Conservation (phyloP, 2,888 invertebrate genomes). For the Hyposoter didymator region DNA sequence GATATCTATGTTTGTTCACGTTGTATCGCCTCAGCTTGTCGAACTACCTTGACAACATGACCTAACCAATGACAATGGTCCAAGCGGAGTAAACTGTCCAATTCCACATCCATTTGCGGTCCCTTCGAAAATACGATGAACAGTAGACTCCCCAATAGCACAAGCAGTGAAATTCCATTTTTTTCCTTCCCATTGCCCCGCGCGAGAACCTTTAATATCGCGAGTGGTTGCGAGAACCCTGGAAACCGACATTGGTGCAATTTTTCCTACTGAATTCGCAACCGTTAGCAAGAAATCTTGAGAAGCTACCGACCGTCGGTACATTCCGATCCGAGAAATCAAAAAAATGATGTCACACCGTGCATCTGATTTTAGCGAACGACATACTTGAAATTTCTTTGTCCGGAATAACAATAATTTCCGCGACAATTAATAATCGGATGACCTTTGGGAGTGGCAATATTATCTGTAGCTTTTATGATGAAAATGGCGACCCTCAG, state of each 20-base stretch:
- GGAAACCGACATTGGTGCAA: not conserved
- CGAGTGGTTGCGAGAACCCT: not conserved
- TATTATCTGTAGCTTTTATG: not conserved
- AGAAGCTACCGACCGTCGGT: no score
- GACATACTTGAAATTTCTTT: not conserved
- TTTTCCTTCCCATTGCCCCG: not conserved
- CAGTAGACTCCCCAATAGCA: constrained; percentile 23
- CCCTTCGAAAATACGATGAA: constrained; percentile 59
- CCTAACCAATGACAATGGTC: constrained; percentile 55
- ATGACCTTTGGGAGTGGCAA: not conserved
- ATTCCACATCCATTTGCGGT: constrained; percentile 25
- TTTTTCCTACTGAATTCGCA: not conserved
- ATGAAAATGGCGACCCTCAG: not conserved
- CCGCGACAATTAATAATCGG: not conserved
- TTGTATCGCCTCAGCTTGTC: constrained; percentile 69
- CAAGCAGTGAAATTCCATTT: no score
- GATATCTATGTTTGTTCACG: constrained; percentile 77
- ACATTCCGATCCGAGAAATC: not conserved
- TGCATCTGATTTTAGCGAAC: not conserved
- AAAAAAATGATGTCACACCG: not conserved
- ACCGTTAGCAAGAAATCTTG: not conserved
- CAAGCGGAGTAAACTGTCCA: constrained; percentile 40
- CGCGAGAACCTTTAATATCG: no score
- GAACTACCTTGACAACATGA: constrained; percentile 60
- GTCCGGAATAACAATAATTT: not conserved